phyloP scores from a whole-genome alignment of 2,113 vertebrate species.

The Strigops habroptila region DNA sequence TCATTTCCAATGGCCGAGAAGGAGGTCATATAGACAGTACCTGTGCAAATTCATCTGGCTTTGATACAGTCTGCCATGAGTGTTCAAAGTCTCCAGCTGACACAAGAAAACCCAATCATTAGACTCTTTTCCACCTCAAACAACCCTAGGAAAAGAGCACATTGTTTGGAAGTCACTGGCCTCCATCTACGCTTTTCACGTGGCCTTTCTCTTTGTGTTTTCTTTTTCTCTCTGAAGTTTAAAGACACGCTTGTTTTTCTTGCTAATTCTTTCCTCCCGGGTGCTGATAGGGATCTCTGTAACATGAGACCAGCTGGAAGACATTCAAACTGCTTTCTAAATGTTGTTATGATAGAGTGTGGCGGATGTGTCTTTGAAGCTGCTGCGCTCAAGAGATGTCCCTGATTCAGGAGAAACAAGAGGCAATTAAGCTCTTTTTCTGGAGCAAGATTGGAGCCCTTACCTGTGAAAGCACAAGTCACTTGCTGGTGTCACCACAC shows the following conservation, averaged over 20 bases:
- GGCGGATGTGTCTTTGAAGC: conserved; percentile 47
- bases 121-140: conserved; percentile 24
- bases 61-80: neutral
- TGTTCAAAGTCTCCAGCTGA: neutral
- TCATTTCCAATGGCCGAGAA: neutral
- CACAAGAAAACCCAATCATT: neutral
- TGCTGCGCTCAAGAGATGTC: conserved; percentile 24
- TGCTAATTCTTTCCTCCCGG: conserved; percentile 48
- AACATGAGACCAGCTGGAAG: conserved; percentile 35
- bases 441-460: neutral
- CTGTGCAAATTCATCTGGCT: conserved; percentile 3
- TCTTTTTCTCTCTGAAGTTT: conserved; percentile 46
- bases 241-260: conserved; percentile 26
- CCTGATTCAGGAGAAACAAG: neutral
- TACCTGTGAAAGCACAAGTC: neutral
- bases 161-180: neutral
- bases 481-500: neutral
- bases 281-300: conserved; percentile 47
- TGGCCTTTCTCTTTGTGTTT: conserved; percentile 20
- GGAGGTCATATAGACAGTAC: neutral
- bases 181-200: neutral
- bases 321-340: conserved; percentile 52
- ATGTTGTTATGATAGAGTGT: conserved; percentile 39
- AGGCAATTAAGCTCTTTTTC: neutral
- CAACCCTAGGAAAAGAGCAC: conserved; percentile 10